Evolutionary conservation across 2,113 vertebrate species (phyloP).

Genomic region (Bufo gargarizans): DNA sequence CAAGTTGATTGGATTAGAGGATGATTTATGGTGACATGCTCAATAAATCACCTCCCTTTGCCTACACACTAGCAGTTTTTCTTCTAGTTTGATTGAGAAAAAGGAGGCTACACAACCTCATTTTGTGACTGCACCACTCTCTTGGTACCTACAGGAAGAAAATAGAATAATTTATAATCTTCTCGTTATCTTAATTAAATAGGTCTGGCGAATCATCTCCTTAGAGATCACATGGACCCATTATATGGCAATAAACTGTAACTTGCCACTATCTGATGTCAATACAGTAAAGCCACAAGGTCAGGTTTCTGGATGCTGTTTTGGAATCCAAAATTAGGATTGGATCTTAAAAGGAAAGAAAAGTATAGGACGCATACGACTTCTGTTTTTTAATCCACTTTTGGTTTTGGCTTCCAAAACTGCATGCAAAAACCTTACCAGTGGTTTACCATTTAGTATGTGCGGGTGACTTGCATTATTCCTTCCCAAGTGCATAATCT

Average conservation of each 20-base stretch:
- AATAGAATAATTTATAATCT: not conserved
- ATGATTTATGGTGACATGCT: conserved; percentile 47
- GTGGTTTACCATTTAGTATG: too few relatives aligned
- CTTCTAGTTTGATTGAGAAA: conserved; percentile 14
- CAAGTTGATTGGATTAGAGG: conserved; percentile 46
- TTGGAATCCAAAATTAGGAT: too few relatives aligned
- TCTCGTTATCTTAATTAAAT: conserved; percentile 37
- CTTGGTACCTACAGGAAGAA: conserved; percentile 30
- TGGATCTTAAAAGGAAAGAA: too few relatives aligned
- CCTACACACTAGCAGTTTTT: conserved; percentile 44
- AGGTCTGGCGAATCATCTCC: not conserved
- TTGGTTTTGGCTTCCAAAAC: too few relatives aligned
- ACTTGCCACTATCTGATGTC: too few relatives aligned
- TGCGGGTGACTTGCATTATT: too few relatives aligned
- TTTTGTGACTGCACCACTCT: not conserved
- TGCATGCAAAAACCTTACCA: too few relatives aligned
- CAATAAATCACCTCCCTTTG: conserved; percentile 47
- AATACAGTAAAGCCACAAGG: too few relatives aligned
- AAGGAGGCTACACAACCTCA: not conserved
- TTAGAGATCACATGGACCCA: conserved; percentile 12
- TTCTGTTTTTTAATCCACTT: too few relatives aligned
- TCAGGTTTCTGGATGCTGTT: too few relatives aligned
- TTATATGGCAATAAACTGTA: not conserved
- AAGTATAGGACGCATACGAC: too few relatives aligned
- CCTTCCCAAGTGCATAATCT: too few relatives aligned